A percentile compares a stretch with the other conserved stretches of the same genome.
Conservation (phyloP, 2,888 invertebrate species). For the Falcaria lacertinaria region DNA sequence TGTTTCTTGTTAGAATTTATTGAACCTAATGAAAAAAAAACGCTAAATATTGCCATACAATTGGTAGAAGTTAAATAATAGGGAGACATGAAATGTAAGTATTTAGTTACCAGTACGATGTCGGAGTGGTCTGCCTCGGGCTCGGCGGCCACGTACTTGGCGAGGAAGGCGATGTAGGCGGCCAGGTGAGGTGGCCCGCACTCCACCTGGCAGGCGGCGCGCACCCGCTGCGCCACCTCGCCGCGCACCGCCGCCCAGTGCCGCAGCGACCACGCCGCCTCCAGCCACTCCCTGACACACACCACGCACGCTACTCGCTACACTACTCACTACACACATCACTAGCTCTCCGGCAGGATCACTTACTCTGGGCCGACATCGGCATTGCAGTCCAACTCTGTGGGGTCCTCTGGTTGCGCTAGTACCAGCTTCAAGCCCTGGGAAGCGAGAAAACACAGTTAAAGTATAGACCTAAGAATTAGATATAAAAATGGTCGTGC, state of each 20-base stretch:
- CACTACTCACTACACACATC: too few relatives aligned
- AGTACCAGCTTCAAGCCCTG: slow-evolving; percentile 87
- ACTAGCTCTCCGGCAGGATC: too few relatives aligned
- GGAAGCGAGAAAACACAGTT: slow-evolving; percentile 4
- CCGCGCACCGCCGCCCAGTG: slow-evolving; percentile 87
- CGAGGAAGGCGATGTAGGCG: slow-evolving; percentile 92
- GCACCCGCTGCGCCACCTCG: slow-evolving; percentile 85
- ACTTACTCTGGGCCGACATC: slow-evolving; percentile 74
- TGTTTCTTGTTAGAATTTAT: too few relatives aligned
- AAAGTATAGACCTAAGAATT: too few relatives aligned
- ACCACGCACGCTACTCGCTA: background rate
- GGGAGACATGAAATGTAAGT: too few relatives aligned
- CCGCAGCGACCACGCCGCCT: slow-evolving; percentile 83
- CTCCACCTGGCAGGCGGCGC: slow-evolving; percentile 94
- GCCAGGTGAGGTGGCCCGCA: slow-evolving; percentile 90
- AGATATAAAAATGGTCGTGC: background rate
- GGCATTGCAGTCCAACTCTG: slow-evolving; percentile 65
- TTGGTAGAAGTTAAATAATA: too few relatives aligned
- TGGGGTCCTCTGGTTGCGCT: slow-evolving; percentile 71
- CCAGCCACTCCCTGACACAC: slow-evolving; percentile 57
- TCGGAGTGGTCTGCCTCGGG: slow-evolving; percentile 44
- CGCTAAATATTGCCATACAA: too few relatives aligned
- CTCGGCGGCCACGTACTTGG: slow-evolving; percentile 81
- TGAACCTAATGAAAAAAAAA: too few relatives aligned
- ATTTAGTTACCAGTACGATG: slow-evolving; percentile 40